Evolutionary conservation across 37 sponge, comb jelly and placozoan genomes (phyloP), one percentile per base, ranked within the genome.

Genomic region (Hexactinellida sp.): DNA sequence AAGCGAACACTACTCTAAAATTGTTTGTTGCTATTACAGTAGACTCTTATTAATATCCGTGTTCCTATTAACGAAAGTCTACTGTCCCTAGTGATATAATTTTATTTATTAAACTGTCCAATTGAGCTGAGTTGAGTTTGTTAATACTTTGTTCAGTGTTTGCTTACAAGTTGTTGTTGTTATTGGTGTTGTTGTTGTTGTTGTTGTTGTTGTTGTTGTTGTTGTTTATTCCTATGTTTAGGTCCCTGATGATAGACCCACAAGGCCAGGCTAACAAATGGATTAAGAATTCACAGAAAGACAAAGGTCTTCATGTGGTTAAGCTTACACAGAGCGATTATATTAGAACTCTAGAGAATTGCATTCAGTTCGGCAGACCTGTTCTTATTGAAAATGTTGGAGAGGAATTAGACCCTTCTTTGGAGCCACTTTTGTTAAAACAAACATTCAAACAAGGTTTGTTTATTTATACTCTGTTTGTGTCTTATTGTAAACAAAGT

Each of bases 201-300:
- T n/a, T n/a, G n/a, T n/a, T n/a, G n/a, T n/a, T n/a, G n/a, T n/a
- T n/a, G n/a, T n/a, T n/a, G n/a, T n/a, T n/a, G n/a, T n/a, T n/a
- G n/a, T n/a, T n/a, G n/a, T n/a, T n/a, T n/a, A n/a, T n/a, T n/a
- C n/a, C n/a, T n/a, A n/a, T n/a, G n/a, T n/a, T n/a, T n/a, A 93
- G 93, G 93, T 96, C 99, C 9, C 96, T 98, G 36, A 98, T 98
- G 99, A 95, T 98, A 13, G 99, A 98, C 84, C 99, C 99, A 3
- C 99, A 98, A 86, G 94, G 99, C 16, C 99, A 98, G 87, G 99
- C 99, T 41, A 98, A 98, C 89, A 95, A 95, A 84, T 98, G 99
- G 99, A 89, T 98, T 38, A 98, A 98, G 88, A 98, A 95, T 85
- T 91, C 89, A 19, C 96, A 98, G 86, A 90, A 90, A 63, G 89